Base-by-base conservation (phyloP, 92 coral and sea anemone genomes). In the Scolanthus callimorphus region DNA sequence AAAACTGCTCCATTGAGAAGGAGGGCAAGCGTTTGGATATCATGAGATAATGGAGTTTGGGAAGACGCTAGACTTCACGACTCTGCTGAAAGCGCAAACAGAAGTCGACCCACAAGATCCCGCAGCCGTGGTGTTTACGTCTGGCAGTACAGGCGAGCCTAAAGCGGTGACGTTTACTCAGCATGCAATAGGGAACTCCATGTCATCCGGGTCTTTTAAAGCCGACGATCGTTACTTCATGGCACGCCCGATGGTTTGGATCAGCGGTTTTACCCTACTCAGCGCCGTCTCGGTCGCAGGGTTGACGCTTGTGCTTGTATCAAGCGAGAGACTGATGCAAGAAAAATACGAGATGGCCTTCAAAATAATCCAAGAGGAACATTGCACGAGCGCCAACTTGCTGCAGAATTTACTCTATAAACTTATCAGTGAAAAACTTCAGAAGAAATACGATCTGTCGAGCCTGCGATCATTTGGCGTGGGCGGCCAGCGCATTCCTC, bases 401-500 rank as follows among this genome's bases (percentile, higher is more conserved):
- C 73, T 59, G 3, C 73, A 67, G 17, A 57, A 67, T 13, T 29
- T 48, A 25, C 25, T 67, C 30, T 43, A 57, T 3, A 53, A 27
- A 44, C 20, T 67, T 29, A 38, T 67, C 23, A 34, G 41, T 1
- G 63, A 67, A 34, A 55, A 54, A 15, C 51, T 67, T 55, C 63
- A 67, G 20, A 59, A 67, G 30, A 55, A 67, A 25, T 67, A 67
- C 59, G 62, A 65, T 27, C 51, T 67, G 41, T 53, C 62, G 15
- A 54, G 45, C 13, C 59, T 67, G 1, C 50, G 51, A 11, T 31
- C 59, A 30, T 53, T 54, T 20, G 73, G 73, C 1, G 50, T 51
- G 38, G 73, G 73, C 21, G 73, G 73, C 29, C 73, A 67, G 55
- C 25, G 50, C 26, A 59, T 67, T 3, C 73, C 73, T 13, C 26